Evolutionary conservation across 2,113 vertebrate genomes (phyloP).

Genomic region (Anser brachyrhynchus): DNA sequence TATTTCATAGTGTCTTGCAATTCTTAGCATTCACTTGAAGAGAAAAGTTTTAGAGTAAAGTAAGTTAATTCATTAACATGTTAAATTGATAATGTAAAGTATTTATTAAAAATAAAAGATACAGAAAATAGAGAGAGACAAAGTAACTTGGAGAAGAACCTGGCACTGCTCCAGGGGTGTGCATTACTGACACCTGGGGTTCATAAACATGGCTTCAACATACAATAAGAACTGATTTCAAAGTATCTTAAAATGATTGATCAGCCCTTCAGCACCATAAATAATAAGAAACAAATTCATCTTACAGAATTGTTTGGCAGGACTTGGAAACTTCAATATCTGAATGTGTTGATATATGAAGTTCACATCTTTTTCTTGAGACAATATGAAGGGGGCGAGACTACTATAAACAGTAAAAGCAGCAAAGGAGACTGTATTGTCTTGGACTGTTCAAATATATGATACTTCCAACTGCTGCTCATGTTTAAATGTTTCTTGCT

Average conservation of each 20-base stretch:
- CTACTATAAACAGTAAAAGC: background rate
- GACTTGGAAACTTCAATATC: background rate
- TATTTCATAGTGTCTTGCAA: background rate
- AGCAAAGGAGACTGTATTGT: background rate
- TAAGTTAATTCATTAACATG: background rate
- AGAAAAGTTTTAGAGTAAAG: background rate
- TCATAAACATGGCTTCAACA: background rate
- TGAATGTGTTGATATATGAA: background rate
- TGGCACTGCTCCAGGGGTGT: background rate
- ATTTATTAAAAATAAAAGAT: background rate
- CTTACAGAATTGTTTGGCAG: background rate
- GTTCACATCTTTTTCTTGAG: background rate
- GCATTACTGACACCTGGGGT: background rate
- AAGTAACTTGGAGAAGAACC: background rate
- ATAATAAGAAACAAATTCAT: background rate
- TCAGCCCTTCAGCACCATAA: background rate
- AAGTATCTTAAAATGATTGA: background rate
- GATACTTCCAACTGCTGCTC: background rate
- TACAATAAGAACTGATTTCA: background rate
- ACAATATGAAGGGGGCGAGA: background rate
- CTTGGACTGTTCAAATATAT: background rate
- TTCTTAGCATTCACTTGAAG: background rate
- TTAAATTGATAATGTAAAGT: background rate
- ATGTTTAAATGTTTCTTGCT: background rate
- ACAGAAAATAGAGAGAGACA: background rate